Conservation (phyloP, 2,113 vertebrate species). For the Uropsilus gracilis region DNA sequence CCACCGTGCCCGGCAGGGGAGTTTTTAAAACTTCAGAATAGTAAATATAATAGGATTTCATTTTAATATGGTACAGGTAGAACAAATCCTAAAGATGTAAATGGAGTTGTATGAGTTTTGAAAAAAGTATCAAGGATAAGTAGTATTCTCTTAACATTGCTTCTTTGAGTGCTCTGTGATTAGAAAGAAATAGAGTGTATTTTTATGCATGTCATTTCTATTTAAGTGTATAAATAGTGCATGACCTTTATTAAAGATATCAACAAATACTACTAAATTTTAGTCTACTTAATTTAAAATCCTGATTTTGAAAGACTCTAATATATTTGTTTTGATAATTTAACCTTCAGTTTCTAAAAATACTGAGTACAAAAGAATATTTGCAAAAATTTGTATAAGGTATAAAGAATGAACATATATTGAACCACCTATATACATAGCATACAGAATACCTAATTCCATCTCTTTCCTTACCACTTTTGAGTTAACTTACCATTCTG, state of each 20-base stretch:
- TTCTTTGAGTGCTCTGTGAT: slow-evolving; percentile 1
- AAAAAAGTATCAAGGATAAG: background rate
- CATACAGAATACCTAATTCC: background rate
- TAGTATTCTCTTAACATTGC: background rate
- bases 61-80: background rate
- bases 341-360: slow-evolving; percentile 30
- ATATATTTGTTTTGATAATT: slow-evolving; percentile 23
- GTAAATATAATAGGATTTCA: background rate
- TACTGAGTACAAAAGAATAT: background rate
- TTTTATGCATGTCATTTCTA: slow-evolving; percentile 26
- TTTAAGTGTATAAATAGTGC: slow-evolving; percentile 13
- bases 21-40: slow-evolving; percentile 16
- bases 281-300: background rate
- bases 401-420: slow-evolving; percentile 7
- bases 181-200: background rate
- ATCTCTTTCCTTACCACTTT: background rate
- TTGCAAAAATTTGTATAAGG: slow-evolving; percentile 21
- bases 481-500: background rate
- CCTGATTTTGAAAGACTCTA: slow-evolving; percentile 38
- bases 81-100: background rate
- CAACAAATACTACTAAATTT: slow-evolving; percentile 33
- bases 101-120: background rate
- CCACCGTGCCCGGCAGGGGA: too few species aligned
- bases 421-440: background rate
- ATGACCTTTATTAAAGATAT: slow-evolving; percentile 13